phyloP scores from a whole-genome alignment of 2,113 vertebrate species.

The Morone saxatilis region DNA sequence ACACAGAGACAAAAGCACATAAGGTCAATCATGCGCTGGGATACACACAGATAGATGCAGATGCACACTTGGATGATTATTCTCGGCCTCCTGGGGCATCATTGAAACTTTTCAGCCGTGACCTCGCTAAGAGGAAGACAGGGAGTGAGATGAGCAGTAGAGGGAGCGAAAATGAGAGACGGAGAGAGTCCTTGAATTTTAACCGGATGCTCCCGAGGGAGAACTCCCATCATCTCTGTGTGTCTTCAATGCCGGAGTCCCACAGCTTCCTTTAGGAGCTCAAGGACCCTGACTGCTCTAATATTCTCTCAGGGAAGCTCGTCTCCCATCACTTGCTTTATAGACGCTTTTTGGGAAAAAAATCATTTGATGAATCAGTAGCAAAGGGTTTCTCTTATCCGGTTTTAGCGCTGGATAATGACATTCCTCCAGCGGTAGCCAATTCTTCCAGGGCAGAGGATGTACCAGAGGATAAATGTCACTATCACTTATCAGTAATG shows the following conservation, averaged over 20 bases:
- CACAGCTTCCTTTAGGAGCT: constrained; percentile 50
- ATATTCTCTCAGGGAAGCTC: constrained; percentile 42
- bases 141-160: constrained; percentile 48
- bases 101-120: constrained; percentile 72
- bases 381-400: constrained; percentile 47
- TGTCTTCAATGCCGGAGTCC: constrained; percentile 60
- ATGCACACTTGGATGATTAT: constrained; percentile 67
- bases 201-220: constrained; percentile 65
- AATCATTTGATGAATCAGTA: constrained; percentile 54
- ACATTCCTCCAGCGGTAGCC: constrained; percentile 39
- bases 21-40: constrained; percentile 54
- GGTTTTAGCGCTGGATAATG: constrained; percentile 35
- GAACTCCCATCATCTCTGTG: constrained; percentile 61
- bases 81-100: constrained; percentile 61
- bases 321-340: constrained; percentile 27
- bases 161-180: constrained; percentile 49
- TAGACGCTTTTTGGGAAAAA: constrained; percentile 32
- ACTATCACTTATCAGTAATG: constrained; percentile 45
- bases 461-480: constrained; percentile 59
- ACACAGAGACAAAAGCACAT: constrained; percentile 36
- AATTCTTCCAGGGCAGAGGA: constrained; percentile 41
- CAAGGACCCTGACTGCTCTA: constrained; percentile 41
- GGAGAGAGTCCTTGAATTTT: constrained; percentile 75
- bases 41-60: constrained; percentile 53
- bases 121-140: constrained; percentile 67